Evolutionary conservation across 64 coral and sea anemone genomes (phyloP), one percentile per base, ranked within the genome.

Genomic region (Pocillopora verrucosa): DNA sequence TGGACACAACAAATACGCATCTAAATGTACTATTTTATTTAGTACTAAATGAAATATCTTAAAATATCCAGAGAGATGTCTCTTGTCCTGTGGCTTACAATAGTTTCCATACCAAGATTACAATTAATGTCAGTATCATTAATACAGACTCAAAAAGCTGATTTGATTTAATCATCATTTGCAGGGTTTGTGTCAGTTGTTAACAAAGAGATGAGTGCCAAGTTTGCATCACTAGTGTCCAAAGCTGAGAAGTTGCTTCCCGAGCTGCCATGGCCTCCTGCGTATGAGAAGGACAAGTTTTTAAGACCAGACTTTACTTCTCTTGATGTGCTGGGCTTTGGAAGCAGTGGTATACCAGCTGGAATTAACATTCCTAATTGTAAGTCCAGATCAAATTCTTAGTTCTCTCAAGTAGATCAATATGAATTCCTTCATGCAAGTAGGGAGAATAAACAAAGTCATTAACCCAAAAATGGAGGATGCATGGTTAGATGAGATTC

Each of bases 281-380:
- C 82, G 10, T 99, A 95, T 60, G 97, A 99, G 58, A 99, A 95
- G 60, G 97, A 99, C 81, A 89, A 61, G 58, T 99, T 99, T 61
- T 69, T 99, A 6, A 83, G 94, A 25, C 97, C 97, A 25, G 97
- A 99, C 80, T 99, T 99, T 26, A 99, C 97, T 36, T 99, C 97
- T 51, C 87, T 99, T 41, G 97, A 99, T 89, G 90, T 99, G 2
- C 63, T 99, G 10, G 94, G 90, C 4, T 99, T 99, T 91, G 97
- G 97, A 16, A 93, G 84, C 20, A 99, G 97, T 84, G 97, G 97
- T 36, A 88, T 99, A 65, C 97, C 97, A 25, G 97, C 97, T 74
- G 97, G 97, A 60, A 99, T 99, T 34, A 99, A 99, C 56, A 99
- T 99, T 58, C 97, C 97, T 25, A 99, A 99, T 34, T 99, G 97